Percentiles rank a stretch among this genome's conserved stretches.
Conservation (phyloP, 1,140 invertebrate species). For the Sminthurides bifidus region DNA sequence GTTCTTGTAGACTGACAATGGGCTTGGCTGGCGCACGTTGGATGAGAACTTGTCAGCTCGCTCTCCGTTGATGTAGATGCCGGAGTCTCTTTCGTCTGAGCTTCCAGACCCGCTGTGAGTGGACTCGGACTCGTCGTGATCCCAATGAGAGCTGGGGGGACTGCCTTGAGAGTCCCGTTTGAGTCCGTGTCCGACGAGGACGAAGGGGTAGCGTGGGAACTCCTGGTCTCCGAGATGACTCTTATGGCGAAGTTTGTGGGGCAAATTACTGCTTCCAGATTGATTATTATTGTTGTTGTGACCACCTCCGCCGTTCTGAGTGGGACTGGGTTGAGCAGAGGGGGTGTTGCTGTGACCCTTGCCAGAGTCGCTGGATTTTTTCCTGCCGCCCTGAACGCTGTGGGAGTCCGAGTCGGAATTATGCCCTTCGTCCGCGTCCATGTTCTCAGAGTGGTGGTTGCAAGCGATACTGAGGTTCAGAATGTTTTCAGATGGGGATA, state of each 20-base stretch:
- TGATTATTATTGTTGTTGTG: constrained; percentile 32
- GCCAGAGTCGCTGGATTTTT: neutral
- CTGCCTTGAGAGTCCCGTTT: constrained; percentile 62
- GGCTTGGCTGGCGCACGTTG: constrained; percentile 23
- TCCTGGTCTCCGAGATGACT: constrained; percentile 78
- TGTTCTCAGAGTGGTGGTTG: constrained; percentile 30
- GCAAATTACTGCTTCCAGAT: constrained; percentile 48
- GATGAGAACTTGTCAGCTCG: constrained; percentile 19
- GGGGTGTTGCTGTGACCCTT: constrained; percentile 27
- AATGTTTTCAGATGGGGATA: constrained; percentile 31
- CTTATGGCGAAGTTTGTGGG: constrained; percentile 82
- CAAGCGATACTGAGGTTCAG: constrained; percentile 36
- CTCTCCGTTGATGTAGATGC: constrained; percentile 53
- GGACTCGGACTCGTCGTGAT: constrained; percentile 46
- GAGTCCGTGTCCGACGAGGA: constrained; percentile 39
- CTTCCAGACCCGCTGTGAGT: constrained; percentile 43
- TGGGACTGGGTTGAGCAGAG: constrained; percentile 56
- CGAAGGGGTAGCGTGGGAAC: constrained; percentile 56
- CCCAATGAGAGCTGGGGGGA: constrained; percentile 53
- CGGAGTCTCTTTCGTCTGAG: constrained; percentile 75
- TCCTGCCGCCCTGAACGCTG: constrained; percentile 1
- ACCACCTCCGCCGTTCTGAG: constrained; percentile 55
- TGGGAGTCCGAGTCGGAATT: neutral
- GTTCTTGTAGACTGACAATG: constrained; percentile 24
- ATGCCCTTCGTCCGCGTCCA: constrained; percentile 18